Evolutionary conservation across 2,888 invertebrate species (phyloP), one percentile per base, ranked within the genome.

Genomic region (Archaeoteleia sp.): DNA sequence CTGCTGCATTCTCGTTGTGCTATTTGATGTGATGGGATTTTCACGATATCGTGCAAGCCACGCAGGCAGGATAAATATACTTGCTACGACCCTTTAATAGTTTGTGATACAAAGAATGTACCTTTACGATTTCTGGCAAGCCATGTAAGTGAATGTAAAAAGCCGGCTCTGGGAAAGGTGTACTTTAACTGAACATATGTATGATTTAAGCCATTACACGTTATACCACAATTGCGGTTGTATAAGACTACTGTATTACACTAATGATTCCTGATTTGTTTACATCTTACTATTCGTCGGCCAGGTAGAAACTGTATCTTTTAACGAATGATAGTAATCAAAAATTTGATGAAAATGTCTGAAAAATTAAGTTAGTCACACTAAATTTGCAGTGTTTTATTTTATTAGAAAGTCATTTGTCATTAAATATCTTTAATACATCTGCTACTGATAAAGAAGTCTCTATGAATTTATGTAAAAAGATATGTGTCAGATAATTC

Each of bases 221-320:
- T n/a, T 55, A 57, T 49, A 48, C 43, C 32, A 32, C 40, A 49
- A 40, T 42, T 27, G 8, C 49, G 14, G 37, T 27, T 15, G 37
- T 29, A n/a, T 8, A 5, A 25, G 15, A 40, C 54, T 27, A 49
- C 46, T 39, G 48, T 57, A 40, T 14, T 40, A 51, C 35, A 17
- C 14, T 51, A 70, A 70, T 73, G 72, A 73, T 67, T 61, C 62
- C 42, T 62, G 66, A 72, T 74, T 70, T 73, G 62, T 70, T 70
- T n/a, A n/a, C n/a, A n/a, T n/a, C n/a, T n/a, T n/a, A n/a, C n/a
- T n/a, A n/a, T n/a, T n/a, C n/a, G n/a, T n/a, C n/a, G n/a, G n/a
- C n/a, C n/a, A n/a, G n/a, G n/a, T n/a, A n/a, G n/a, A n/a, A n/a
- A n/a, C n/a, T n/a, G n/a, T n/a, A n/a, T n/a, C n/a, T n/a, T n/a